These are phyloP conservation scores for Oryzias melastigma DNA, from an alignment of 2,113 vertebrate genomes.

Conservation along the genomic window DNA sequence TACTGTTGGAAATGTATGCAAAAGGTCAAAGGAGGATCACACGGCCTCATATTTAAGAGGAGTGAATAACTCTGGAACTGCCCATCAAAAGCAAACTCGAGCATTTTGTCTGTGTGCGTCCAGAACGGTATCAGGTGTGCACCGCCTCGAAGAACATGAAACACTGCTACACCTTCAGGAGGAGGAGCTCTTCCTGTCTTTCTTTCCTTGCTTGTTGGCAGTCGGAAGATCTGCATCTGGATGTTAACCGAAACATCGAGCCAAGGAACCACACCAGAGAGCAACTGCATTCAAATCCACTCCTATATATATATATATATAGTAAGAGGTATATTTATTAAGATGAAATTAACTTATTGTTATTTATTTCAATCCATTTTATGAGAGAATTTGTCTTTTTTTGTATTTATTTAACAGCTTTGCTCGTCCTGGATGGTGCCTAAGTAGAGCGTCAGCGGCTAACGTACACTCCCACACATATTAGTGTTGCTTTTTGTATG, in stretches of 20 bases:
- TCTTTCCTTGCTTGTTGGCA: conserved; percentile 41
- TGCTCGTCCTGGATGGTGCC: conserved; percentile 87
- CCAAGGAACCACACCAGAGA: conserved; percentile 54
- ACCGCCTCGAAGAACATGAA: conserved; percentile 17
- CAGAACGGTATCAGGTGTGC: conserved; percentile 15
- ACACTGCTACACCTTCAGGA: conserved; percentile 42
- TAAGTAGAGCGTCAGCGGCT: conserved; percentile 77
- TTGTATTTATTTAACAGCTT: conserved; percentile 89
- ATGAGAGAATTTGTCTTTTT: conserved; percentile 79
- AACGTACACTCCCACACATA: conserved; percentile 24
- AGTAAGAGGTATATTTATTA: conserved; percentile 96
- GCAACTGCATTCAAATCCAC: conserved; percentile 79
- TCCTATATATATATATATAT: conserved; percentile 81
- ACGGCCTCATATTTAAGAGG: background rate
- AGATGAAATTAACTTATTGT: conserved; percentile 97
- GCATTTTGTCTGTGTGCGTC: conserved; percentile 9
- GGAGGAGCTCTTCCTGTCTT: conserved; percentile 3
- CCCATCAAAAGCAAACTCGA: conserved; percentile 2
- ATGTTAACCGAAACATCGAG: conserved; percentile 78
- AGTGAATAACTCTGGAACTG: background rate
- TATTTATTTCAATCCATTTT: conserved; percentile 97
- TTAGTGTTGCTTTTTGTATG: conserved; percentile 11
- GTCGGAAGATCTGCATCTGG: conserved; percentile 50
- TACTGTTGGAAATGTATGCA: conserved; percentile 12
- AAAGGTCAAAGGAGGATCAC: conserved; percentile 16